Evolutionary conservation across 2,113 vertebrate species (phyloP).

Genomic region (Coptodon rendalli): DNA sequence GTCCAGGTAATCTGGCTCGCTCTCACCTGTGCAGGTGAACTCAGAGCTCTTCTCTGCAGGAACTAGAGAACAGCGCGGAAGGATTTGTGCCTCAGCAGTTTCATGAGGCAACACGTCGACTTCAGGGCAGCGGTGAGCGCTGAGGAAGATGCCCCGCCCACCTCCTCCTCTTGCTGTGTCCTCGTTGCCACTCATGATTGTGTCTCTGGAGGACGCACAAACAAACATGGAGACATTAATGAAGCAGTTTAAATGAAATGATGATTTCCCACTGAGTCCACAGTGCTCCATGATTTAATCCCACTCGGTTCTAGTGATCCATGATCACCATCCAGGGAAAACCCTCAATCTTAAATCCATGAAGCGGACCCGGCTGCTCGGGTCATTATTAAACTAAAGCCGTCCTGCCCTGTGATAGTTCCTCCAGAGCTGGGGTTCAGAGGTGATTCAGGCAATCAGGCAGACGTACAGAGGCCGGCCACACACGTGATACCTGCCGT

Average conservation of each 20-base stretch:
- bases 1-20: constrained; percentile 47
- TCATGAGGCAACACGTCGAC: not conserved
- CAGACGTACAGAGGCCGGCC: not conserved
- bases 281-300: not conserved
- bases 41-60: not conserved
- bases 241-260: not conserved
- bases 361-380: not conserved
- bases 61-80: not conserved
- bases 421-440: accelerated
- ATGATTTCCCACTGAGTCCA: not conserved
- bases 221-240: not conserved
- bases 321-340: not conserved
- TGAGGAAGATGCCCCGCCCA: constrained; percentile 56
- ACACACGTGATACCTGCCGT: accelerated
- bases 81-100: not conserved
- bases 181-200: not conserved
- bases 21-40: not conserved
- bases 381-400: not conserved
- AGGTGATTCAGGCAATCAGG: not conserved
- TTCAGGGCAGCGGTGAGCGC: constrained; percentile 59
- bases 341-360: not conserved
- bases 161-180: constrained; percentile 58
- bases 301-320: not conserved
- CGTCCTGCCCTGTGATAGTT: not conserved
- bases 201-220: not conserved